Evolutionary conservation across 2,888 invertebrate species (phyloP).

Genomic region (Cerceris rybyensis): DNA sequence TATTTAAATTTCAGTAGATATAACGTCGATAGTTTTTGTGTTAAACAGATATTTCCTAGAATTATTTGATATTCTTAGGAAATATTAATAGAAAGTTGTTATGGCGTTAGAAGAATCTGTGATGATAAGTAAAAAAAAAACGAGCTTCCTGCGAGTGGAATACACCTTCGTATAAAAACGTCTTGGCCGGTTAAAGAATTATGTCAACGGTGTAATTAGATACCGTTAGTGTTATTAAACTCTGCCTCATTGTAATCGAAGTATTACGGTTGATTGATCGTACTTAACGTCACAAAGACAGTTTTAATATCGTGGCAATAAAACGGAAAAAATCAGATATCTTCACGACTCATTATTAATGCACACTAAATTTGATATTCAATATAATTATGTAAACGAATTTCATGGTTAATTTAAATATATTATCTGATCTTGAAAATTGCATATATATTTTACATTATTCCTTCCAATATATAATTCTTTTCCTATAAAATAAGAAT

Average conservation of each 20-base stretch:
- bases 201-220: slow-evolving; percentile 42
- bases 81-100: neutral
- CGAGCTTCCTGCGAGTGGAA: neutral
- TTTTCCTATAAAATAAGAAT: too few species aligned
- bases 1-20: too few species aligned
- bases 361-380: too few species aligned
- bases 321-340: too few species aligned
- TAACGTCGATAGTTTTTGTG: too few species aligned
- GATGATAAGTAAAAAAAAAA: neutral
- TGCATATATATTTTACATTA: too few species aligned
- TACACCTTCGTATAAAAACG: slow-evolving; percentile 11
- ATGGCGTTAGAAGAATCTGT: neutral
- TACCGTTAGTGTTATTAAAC: slow-evolving; percentile 45
- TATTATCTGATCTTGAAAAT: too few species aligned
- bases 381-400: too few species aligned
- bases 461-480: too few species aligned
- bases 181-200: slow-evolving; percentile 30
- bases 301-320: neutral
- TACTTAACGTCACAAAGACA: neutral
- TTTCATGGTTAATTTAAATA: too few species aligned
- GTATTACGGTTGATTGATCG: slow-evolving; percentile 18
- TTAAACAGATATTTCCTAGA: neutral
- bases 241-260: slow-evolving; percentile 25
- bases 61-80: neutral
- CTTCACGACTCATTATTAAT: too few species aligned